phyloP scores from a whole-genome alignment of 2,113 vertebrate species.

The Malurus elegans region DNA sequence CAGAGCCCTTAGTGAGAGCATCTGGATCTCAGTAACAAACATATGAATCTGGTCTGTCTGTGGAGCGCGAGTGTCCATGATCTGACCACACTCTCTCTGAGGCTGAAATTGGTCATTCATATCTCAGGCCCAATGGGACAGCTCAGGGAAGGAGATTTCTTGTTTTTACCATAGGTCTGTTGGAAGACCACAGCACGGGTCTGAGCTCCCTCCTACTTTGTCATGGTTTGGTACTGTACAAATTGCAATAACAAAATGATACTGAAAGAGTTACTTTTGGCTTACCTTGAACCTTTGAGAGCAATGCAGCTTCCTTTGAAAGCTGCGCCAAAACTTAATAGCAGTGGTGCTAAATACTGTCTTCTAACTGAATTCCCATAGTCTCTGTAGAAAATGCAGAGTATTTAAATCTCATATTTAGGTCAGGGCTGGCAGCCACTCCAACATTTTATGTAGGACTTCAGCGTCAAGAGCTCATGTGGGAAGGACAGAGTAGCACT shows the following conservation, averaged over 20 bases:
- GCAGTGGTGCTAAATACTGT: background rate
- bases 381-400: background rate
- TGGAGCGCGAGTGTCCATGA: fast-evolving
- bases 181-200: background rate
- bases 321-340: background rate
- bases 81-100: background rate
- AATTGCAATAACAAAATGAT: background rate
- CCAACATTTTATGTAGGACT: background rate
- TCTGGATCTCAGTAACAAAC: background rate
- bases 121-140: background rate
- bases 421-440: background rate
- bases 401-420: background rate
- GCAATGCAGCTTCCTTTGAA: background rate
- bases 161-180: fast-evolving
- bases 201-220: background rate
- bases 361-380: background rate
- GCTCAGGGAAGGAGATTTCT: background rate
- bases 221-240: background rate
- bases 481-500: background rate
- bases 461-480: background rate
- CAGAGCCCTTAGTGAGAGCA: background rate
- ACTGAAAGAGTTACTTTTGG: background rate
- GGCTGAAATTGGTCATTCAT: background rate
- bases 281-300: background rate
- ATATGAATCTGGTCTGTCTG: background rate